phyloP scores from a whole-genome alignment of 2,888 invertebrate genomes.

The Kuschelorhynchus macadamiae region DNA sequence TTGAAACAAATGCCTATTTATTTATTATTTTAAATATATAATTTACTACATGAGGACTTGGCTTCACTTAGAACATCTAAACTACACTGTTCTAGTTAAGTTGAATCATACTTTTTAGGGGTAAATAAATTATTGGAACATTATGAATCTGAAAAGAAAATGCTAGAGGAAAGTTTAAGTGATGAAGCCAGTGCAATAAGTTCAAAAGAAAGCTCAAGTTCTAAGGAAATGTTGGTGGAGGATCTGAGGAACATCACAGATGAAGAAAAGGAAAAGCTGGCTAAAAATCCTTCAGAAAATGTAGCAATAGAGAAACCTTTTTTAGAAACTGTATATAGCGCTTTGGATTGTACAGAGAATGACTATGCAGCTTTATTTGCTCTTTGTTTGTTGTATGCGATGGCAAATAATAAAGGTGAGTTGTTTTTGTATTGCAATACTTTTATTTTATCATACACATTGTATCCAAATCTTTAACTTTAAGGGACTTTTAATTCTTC shows the following conservation, averaged over 20 bases:
- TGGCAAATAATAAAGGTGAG: constrained; percentile 94
- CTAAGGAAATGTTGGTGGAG: constrained; percentile 65
- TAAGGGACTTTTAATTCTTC: too few species aligned
- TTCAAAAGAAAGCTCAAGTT: constrained; percentile 59
- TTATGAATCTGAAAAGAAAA: constrained; percentile 61
- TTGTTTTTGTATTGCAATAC: neutral
- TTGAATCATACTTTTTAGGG: constrained; percentile 29
- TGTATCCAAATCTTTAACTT: too few species aligned
- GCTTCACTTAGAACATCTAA: too few species aligned
- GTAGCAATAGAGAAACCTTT: constrained; percentile 81
- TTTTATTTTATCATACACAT: neutral
- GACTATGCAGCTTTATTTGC: constrained; percentile 95
- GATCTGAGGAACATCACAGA: constrained; percentile 87
- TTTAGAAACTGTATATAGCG: constrained; percentile 88
- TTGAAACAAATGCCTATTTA: too few species aligned
- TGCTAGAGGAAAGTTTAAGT: constrained; percentile 53
- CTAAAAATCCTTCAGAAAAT: constrained; percentile 58
- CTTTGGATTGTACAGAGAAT: constrained; percentile 91
- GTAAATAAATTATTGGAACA: constrained; percentile 65
- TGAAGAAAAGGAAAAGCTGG: constrained; percentile 82
- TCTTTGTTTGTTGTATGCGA: constrained; percentile 91
- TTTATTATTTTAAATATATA: neutral
- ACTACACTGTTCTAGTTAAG: too few species aligned
- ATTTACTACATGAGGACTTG: too few species aligned
- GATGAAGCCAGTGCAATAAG: constrained; percentile 52